These are phyloP conservation scores for Leucoma salicis DNA, from an alignment of 2,888 invertebrate genomes.

Conservation along the genomic window DNA sequence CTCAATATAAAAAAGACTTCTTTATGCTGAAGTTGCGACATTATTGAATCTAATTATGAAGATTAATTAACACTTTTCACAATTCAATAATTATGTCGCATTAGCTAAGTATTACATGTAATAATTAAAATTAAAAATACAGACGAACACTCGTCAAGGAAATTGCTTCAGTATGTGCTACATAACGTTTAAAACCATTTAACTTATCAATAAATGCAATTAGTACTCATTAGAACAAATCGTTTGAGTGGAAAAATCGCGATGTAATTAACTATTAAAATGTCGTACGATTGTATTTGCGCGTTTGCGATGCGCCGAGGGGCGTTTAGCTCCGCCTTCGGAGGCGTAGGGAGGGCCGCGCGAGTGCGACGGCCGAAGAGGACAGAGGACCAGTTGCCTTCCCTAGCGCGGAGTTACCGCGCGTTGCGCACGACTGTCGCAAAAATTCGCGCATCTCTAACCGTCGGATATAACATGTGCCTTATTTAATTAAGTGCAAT, in stretches of 20 bases:
- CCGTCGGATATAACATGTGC: constrained; percentile 29
- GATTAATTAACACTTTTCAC: constrained; percentile 22
- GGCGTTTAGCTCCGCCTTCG: constrained; percentile 59
- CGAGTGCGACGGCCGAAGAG: constrained; percentile 55
- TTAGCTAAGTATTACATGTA: constrained; percentile 9
- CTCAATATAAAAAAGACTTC: too few relatives aligned
- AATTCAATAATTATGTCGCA: constrained; percentile 24
- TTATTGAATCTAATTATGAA: constrained; percentile 26
- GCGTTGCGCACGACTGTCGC: constrained; percentile 58
- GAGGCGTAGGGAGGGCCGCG: constrained; percentile 74
- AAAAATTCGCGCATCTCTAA: constrained; percentile 42
- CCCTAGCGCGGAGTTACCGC: constrained; percentile 66
- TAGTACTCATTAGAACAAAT: constrained; percentile 69
- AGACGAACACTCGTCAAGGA: constrained; percentile 30
- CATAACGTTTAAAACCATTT: constrained; percentile 23
- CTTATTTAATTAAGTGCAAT: constrained; percentile 14
- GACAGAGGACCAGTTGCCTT: constrained; percentile 73
- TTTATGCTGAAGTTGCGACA: too few relatives aligned
- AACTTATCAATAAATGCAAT: constrained; percentile 68
- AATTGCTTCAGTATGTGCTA: constrained; percentile 34
- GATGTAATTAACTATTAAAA: constrained; percentile 55
- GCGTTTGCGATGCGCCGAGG: constrained; percentile 32
- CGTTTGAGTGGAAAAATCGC: constrained; percentile 56
- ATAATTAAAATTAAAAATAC: constrained; percentile 23
- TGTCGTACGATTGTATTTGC: constrained; percentile 45